Percentiles rank a stretch among this genome's conserved stretches.
These are phyloP conservation scores for Gobio gobio DNA, from an alignment of 2,113 vertebrate species.

Conservation along the genomic window DNA sequence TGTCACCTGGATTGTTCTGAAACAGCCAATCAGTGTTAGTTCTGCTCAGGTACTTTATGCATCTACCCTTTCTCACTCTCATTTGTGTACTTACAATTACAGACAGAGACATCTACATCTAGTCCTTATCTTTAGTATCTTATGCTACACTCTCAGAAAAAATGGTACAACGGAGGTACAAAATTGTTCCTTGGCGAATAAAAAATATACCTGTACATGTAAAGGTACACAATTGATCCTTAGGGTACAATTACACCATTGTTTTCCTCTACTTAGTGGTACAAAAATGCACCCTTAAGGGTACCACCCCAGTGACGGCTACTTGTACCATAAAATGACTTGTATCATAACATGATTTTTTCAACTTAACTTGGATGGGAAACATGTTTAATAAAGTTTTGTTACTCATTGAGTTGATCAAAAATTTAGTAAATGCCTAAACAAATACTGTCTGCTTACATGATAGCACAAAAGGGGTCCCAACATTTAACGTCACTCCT, in stretches of 20 bases:
- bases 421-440: background rate
- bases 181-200: no score
- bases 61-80: background rate
- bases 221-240: no score
- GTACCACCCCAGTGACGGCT: no score
- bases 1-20: conserved; percentile 91
- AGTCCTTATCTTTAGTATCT: background rate
- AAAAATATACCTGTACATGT: no score
- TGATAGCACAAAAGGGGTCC: background rate
- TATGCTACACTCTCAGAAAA: background rate
- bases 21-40: conserved; percentile 84
- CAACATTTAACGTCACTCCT: background rate
- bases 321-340: background rate
- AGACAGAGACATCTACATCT: background rate
- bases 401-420: no score
- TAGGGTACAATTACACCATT: no score
- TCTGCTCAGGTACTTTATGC: conserved; percentile 79
- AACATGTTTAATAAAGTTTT: background rate
- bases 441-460: background rate
- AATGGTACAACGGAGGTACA: no score
- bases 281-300: no score
- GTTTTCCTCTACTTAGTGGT: no score
- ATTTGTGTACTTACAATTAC: background rate
- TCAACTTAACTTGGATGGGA: background rate
- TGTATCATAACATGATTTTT: background rate